Conservation (phyloP, 2,888 invertebrate species). For the Cephus sareptanus region DNA sequence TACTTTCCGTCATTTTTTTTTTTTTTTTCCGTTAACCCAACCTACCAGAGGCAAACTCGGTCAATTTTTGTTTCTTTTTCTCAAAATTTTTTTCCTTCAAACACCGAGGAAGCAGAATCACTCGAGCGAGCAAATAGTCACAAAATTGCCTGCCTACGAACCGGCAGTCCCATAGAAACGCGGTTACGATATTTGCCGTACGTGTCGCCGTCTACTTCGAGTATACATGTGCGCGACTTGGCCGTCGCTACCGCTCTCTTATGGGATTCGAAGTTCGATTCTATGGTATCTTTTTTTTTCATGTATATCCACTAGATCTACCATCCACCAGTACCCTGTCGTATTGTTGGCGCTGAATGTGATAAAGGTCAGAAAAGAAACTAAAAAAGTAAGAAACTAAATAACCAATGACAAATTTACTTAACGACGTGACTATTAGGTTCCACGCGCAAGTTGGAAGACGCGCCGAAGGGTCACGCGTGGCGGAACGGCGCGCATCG, state of each 20-base stretch:
- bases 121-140: no score
- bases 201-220: conserved; percentile 29
- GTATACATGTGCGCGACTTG: conserved; percentile 9
- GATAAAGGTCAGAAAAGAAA: background rate
- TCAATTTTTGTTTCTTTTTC: no score
- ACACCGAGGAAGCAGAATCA: no score
- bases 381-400: conserved; percentile 11
- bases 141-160: background rate
- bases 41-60: no score
- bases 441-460: background rate
- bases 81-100: no score
- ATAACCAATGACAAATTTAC: conserved; percentile 8
- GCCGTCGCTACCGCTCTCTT: conserved; percentile 14
- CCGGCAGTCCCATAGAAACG: background rate
- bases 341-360: no score
- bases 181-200: conserved; percentile 45
- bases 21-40: no score
- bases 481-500: background rate
- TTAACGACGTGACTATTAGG: conserved; percentile 1
- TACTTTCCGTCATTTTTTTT: no score
- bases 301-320: background rate
- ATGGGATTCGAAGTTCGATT: no score
- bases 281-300: background rate
- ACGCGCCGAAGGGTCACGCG: background rate
- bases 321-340: no score